Evolutionary conservation across 2,113 vertebrate species (phyloP).

Genomic region (Aramus guarauna): DNA sequence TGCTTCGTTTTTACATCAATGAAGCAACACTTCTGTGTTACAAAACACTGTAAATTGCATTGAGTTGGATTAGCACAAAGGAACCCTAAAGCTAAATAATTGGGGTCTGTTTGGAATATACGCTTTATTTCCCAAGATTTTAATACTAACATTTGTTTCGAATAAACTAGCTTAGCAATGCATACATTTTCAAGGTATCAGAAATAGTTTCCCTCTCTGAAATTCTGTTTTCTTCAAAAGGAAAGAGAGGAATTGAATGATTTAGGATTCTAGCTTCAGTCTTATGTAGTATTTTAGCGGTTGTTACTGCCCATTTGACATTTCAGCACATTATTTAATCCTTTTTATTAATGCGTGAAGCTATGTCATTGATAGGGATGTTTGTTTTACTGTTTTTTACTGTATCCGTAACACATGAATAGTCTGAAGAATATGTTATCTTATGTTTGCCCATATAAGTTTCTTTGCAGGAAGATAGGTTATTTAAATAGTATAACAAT

Average conservation of each 20-base stretch:
- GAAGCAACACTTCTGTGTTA: background rate
- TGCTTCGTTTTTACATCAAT: background rate
- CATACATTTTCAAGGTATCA: background rate
- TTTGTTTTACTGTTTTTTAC: background rate
- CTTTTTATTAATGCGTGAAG: background rate
- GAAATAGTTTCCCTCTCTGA: background rate
- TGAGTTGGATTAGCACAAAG: background rate
- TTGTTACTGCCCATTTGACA: background rate
- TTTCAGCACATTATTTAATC: background rate
- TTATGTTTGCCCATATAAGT: background rate
- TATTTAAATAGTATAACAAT: background rate
- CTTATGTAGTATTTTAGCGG: background rate
- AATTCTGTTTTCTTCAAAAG: background rate
- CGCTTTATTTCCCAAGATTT: background rate
- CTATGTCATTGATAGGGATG: background rate
- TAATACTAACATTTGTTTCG: background rate
- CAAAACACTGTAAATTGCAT: background rate
- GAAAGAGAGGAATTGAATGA: background rate
- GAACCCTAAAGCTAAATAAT: background rate
- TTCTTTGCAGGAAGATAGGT: background rate
- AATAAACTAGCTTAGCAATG: background rate
- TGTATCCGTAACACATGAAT: background rate
- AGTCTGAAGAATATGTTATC: background rate
- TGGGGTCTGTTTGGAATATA: background rate
- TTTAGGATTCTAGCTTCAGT: background rate